These are phyloP conservation scores for Crenichthys baileyi DNA, from an alignment of 2,797 vertebrate genomes.

Conservation along the genomic window DNA sequence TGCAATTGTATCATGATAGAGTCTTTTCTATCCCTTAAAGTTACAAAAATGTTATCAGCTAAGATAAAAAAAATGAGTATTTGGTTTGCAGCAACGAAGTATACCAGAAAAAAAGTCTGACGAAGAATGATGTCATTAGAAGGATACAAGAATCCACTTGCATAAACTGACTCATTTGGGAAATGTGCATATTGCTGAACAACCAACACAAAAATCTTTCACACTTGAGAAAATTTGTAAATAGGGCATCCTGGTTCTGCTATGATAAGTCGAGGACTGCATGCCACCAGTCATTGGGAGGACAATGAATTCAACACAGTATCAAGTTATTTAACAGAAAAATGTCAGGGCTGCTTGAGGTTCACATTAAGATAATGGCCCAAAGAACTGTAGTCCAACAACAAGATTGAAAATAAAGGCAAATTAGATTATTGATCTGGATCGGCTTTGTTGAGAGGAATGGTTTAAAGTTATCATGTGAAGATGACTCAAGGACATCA, in stretches of 20 bases:
- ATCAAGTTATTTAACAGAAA: not conserved
- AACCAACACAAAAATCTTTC: not conserved
- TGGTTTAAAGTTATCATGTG: not conserved
- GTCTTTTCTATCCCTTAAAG: too few species aligned
- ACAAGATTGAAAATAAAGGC: not conserved
- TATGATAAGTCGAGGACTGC: too few species aligned
- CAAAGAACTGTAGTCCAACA: not conserved
- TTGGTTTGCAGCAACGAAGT: too few species aligned
- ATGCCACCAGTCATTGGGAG: not conserved
- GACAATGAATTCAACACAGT: not conserved
- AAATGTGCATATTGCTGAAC: not conserved
- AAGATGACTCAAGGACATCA: constrained; percentile 22
- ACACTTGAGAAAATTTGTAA: not conserved
- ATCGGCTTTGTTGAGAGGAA: not conserved
- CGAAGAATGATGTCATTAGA: not conserved
- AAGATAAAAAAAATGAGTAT: too few species aligned
- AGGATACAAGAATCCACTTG: not conserved
- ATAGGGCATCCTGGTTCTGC: not conserved
- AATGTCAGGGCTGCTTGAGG: not conserved
- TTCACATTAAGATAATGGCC: not conserved
- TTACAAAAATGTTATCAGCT: too few species aligned
- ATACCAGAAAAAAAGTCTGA: not conserved
- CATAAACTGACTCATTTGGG: not conserved
- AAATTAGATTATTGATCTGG: not conserved
- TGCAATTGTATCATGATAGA: too few species aligned